A percentile compares a stretch with the other conserved stretches of the same genome.
phyloP scores from a whole-genome alignment of 2,797 vertebrate genomes.

The Psittacula echo region DNA sequence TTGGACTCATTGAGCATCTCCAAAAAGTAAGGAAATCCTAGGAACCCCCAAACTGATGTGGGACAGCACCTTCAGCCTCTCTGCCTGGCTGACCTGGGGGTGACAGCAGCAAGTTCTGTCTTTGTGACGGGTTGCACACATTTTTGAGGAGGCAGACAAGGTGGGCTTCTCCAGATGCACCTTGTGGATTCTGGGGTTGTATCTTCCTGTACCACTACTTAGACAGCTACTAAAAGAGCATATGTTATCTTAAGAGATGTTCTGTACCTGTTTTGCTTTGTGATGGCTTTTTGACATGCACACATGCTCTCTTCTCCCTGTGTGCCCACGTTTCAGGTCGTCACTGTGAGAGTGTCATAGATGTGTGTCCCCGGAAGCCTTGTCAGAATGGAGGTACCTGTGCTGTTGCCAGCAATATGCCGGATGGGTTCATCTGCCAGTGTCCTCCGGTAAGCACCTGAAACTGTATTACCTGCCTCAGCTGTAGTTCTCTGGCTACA shows the following conservation, averaged over 20 bases:
- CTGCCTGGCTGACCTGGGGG: background rate
- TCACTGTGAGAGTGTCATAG: constrained; percentile 90
- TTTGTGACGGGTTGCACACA: fast-evolving
- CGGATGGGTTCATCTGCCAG: constrained; percentile 88
- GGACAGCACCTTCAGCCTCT: background rate
- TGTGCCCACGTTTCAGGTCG: constrained; percentile 78
- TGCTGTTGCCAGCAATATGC: constrained; percentile 88
- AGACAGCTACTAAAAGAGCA: background rate
- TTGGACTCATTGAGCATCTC: background rate
- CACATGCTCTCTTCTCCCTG: background rate
- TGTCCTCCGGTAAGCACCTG: constrained; percentile 83
- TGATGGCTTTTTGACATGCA: background rate
- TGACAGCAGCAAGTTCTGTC: background rate
- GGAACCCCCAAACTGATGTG: background rate
- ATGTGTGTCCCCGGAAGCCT: constrained; percentile 88
- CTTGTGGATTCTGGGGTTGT: background rate
- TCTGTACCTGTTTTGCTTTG: background rate
- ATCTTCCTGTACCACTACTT: background rate
- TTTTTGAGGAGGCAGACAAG: background rate
- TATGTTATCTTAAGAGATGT: background rate
- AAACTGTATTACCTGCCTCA: background rate
- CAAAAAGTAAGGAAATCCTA: background rate
- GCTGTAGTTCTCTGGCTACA: background rate
- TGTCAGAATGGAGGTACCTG: constrained; percentile 88
- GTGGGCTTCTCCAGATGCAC: background rate